Evolutionary conservation across 2,888 invertebrate genomes (phyloP), one percentile per base, ranked within the genome.

Genomic region (Lasius fuliginosus): DNA sequence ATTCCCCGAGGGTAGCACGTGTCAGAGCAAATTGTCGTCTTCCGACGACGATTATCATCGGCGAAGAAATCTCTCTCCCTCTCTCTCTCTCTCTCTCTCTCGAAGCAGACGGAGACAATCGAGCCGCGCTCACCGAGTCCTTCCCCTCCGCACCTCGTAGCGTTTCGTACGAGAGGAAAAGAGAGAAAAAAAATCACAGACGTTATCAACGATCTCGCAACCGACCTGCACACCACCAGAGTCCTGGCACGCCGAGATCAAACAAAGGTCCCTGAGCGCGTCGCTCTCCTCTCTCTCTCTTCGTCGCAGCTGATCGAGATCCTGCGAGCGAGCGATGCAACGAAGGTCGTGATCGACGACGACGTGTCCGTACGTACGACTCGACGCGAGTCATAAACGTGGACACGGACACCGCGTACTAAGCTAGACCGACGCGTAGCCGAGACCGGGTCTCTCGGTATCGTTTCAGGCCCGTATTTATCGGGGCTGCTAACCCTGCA

Each of bases 401-500:
- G 23, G 36, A 36, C 36, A 36, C 30, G 30, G 30, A 33, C 30
- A 3, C 36, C 36, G 36, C 36, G 36, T 0, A 36, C 36, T 33
- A 33, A 36, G 36, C 6, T 23, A 23, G 36, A 36, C 6, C 0
- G 30, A 33, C 30, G n/a, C 60, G 42, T 18, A 8, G 30, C 27
- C 33, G 12, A 49, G 27, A 42, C 27, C 65, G 15, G 23, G n/a
- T 40, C 68, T 18, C 33, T 9, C 15, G 18, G 15, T 23, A 23
- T 11, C 12, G 23, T 8, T 33, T 18, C 56, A 58, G 33, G 42
- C 15, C 58, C 71, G 73, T 73, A 73, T 79, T 53, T 36, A 60
- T 27, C 69, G 60, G 73, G 58, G 58, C 79, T 60, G 79, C 79
- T 71, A 73, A 71, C 79, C 73, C 77, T 15, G 11, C 58, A 3